Evolutionary conservation across 2,797 vertebrate species (phyloP).

Genomic region (Cichlasoma orientale): DNA sequence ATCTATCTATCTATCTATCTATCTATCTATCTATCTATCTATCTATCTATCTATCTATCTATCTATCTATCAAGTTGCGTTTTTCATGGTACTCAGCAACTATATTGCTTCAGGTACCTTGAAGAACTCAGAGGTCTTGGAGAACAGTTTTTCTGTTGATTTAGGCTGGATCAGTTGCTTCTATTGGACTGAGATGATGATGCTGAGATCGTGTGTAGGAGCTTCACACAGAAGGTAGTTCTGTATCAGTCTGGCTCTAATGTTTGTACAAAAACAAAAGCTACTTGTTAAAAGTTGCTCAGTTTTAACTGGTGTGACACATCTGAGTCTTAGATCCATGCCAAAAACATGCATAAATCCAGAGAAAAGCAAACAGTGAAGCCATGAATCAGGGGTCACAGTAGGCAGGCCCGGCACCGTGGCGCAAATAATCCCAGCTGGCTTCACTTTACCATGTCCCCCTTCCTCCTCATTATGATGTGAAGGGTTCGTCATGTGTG

Average conservation of each 20-base stretch:
- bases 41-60: no score
- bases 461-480: slow-evolving; percentile 9
- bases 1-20: slow-evolving; percentile 34
- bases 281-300: neutral
- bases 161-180: neutral
- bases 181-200: neutral
- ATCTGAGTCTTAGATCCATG: neutral
- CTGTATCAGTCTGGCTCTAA: neutral
- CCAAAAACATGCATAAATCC: accelerated
- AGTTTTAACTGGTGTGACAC: neutral
- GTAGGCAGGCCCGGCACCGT: neutral
- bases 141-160: neutral
- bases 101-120: neutral
- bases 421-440: slow-evolving; percentile 2
- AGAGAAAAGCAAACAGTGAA: neutral
- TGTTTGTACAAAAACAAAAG: no score
- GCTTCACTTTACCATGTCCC: neutral
- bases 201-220: neutral
- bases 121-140: neutral
- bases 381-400: neutral
- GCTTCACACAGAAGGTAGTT: neutral
- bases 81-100: neutral
- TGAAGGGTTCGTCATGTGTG: slow-evolving; percentile 30
- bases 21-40: no score
- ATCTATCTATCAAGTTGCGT: no score